Evolutionary conservation across 1,140 invertebrate genomes (phyloP), one percentile per base, ranked within the genome.

Genomic region (Drosophila serrata): DNA sequence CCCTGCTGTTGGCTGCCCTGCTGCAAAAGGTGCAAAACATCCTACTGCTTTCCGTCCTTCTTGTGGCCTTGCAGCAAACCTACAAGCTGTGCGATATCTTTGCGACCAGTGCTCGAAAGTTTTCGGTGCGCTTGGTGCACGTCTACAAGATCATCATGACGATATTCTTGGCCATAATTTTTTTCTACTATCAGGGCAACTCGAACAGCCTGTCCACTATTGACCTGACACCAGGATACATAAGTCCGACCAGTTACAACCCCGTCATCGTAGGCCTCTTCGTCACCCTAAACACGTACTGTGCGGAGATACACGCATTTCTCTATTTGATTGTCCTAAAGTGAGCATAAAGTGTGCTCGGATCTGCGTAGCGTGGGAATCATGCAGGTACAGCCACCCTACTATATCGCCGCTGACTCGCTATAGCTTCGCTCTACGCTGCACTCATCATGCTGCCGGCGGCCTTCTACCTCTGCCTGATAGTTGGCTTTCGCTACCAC

Each of bases 151-250:
- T 94, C 11, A 75, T 95, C 15, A 92, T 95, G 49, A 95, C 96
- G 84, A 92, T 95, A 42, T 96, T 95, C 94, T 93, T 97, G 29
- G 95, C 95, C 22, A 95, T 94, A 63, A 93, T 95, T 43, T 96
- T 96, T 81, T 97, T 95, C 92, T 97, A 97, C 92, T 96, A 96
- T 93, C 96, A 97, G 96, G 97, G 98, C 88, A 95, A 98, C 95
- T 97, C 97, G 0, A 99, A 99, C 93, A 98, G 96, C 92, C 93
- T 99, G 63, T 95, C 98, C 4, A 98, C 96, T 12, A 95, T 99
- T 69, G 98, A 99, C 93, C 93, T 99, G 24, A 95, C 96, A 13
- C 95, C 97, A 31, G 98, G 98, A 8, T 99, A 98, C 90, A 95
- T 97, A 67, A 98, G 98, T 0, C 94, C 98, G 61, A 93, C 94